These are phyloP conservation scores for Dexiosoma caninum DNA, from an alignment of 2,888 invertebrate genomes.

Conservation along the genomic window DNA sequence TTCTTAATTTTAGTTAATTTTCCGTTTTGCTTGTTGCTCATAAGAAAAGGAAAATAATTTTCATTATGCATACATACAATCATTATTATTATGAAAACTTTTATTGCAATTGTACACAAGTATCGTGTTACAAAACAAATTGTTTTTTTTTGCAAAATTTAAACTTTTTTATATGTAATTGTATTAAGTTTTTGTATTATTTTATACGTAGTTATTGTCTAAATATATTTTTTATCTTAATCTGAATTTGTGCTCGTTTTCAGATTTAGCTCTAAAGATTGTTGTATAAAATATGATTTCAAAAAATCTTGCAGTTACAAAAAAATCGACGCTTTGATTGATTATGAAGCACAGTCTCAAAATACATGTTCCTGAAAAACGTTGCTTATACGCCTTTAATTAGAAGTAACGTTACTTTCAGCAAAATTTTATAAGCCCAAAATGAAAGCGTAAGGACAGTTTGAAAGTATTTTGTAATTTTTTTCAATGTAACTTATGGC, in stretches of 20 bases:
- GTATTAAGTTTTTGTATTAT: conserved; percentile 35
- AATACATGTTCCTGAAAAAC: no score
- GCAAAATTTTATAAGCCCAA: no score
- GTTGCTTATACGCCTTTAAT: no score
- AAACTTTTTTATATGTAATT: conserved; percentile 46
- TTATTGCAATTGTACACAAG: conserved; percentile 31
- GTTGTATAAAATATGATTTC: conserved; percentile 8
- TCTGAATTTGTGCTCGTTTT: conserved; percentile 18
- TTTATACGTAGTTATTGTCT: conserved; percentile 59
- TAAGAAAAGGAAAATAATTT: background rate
- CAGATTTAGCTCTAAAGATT: conserved; percentile 44
- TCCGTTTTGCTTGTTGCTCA: conserved; percentile 17
- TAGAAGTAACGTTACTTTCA: no score
- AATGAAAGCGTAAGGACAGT: no score
- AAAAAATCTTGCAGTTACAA: no score
- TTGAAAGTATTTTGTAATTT: no score
- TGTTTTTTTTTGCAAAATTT: conserved; percentile 17
- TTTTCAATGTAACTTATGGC: no score
- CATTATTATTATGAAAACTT: conserved; percentile 49
- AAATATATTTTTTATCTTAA: conserved; percentile 46
- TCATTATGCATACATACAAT: conserved; percentile 11
- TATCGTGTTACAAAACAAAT: conserved; percentile 52
- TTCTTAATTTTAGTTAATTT: conserved; percentile 11
- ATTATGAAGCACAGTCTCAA: no score
- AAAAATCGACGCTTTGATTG: no score